Base-by-base conservation (phyloP, 2,888 invertebrate genomes). In the Cosmia pyralina region DNA sequence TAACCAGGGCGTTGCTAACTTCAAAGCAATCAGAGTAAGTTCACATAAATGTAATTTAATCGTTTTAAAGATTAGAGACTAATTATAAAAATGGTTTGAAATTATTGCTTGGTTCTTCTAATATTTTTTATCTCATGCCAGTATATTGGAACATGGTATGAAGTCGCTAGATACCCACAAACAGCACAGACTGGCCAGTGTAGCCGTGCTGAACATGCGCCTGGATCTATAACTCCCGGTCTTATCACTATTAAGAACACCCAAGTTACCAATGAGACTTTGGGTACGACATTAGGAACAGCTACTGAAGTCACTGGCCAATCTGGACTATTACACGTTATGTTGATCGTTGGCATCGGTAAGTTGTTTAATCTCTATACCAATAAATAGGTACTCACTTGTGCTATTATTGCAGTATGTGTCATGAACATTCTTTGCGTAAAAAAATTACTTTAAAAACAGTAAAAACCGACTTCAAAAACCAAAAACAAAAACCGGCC, bases 111-210 rank as follows among this genome's bases (percentile, higher is more conserved):
- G 28, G 28, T 28, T 28, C 28, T 7, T 62, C 22, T 17, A 44
- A 44, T 22, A 22, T 6, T 46, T 60, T 28, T 53, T 72, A 2
- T 60, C 15, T 73, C 0, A 11, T 46, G 19, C 1, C 86, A 95
- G 94, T 94, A 92, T 72, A 77, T 91, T 1, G 93, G 93, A 62
- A 95, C 95, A 86, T 97, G 97, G 97, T 97, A 96, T 86, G 97
- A 97, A 91, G 95, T 96, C 4, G 96, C 96, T 81, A 96, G 96
- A 80, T 97, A 97, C 88, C 97, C 97, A 69, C 96, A 97, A 63
- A 73, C 96, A 0, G 96, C 96, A 85, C 97, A 97, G 92, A 93
- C 92, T 5, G 97, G 97, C 0, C 96, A 96, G 83, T 97, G 97
- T 86, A 96, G 96, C 44, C 96, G 97, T 1, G 97, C 97, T 0